Evolutionary conservation across 2,797 vertebrate species (phyloP), one percentile per base, ranked within the genome.

Genomic region (Halcyon chelicuti): DNA sequence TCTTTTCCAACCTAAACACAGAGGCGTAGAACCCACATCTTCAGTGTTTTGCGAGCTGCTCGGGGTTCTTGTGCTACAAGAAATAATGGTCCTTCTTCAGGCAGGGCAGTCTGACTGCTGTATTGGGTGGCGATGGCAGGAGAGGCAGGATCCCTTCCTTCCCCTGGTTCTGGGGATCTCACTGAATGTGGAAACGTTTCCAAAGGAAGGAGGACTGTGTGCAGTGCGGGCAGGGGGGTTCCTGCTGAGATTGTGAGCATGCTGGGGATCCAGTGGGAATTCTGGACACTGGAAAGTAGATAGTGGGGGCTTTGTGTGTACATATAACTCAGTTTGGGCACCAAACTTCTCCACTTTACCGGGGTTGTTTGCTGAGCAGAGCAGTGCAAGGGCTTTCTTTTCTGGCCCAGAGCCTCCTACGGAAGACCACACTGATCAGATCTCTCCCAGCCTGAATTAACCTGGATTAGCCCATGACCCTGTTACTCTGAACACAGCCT

Each of bases 91-190:
- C 37, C 29, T 42, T 29, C 40, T 33, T 17, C 1, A 6, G 46
- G 57, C n/a, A 0, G 2, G 21, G 71, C 0, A 2, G 17, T n/a
- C 49, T 57, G 47, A 2, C 61, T n/a, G 29, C 8, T 17, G 16
- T n/a, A 54, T 18, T 0, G 4, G 55, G 6, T 14, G 40, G 33
- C 1, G 7, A 10, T 13, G 12, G 74, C 42, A 17, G 49, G 37
- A 7, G 16, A 18, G 28, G 65, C 71, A 20, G 28, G 21, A 11
- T 42, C 26, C 78, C 40, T 11, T 7, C 40, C 28, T 51, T 26
- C 31, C 5, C 7, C 3, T n/a, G 37, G 10, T 14, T 12, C 22
- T 10, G 29, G 47, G 62, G 14, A 31, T 28, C 42, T 77, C 52
- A 4, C 13, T 12, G 14, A 6, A 49, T 6, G 4, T 23, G 5